Evolutionary conservation across 2,113 vertebrate species (phyloP), one percentile per base, ranked within the genome.

Genomic region (Caranx ignobilis): DNA sequence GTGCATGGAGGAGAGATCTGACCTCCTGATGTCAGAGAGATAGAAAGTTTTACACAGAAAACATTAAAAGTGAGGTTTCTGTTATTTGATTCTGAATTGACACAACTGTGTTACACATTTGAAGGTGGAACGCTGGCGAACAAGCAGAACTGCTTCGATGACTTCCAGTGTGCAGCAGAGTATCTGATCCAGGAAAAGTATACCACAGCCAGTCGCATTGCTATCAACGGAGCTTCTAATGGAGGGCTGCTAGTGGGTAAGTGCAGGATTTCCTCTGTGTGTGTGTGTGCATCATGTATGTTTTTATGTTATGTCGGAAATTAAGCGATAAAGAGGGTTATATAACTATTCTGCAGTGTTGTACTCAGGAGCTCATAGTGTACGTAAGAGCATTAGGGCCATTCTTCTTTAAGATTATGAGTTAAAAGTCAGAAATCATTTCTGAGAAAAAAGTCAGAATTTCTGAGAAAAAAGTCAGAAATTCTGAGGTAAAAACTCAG

Each of bases 111-210:
- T 62, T 5, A 1, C 75, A 55, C 70, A 32, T 69, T 43, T 81
- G 59, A 48, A 95, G 95, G 83, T 7, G 95, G 95, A 0, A 83
- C 70, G 7, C 77, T 95, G 7, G 93, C 77, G 12, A 95, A 94
- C 71, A 95, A 95, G 79, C 94, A 95, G 89, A 95, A 94, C 21
- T 91, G 94, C 73, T 95, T 95, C 5, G 92, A 95, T 63, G 95
- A 95, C 89, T 95, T 95, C 91, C 94, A 94, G 87, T 82, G 87
- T n/a, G 94, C 95, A 1, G 94, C 94, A 0, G 89, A 95, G 82
- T 95, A 83, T 77, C 87, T 95, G 81, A 92, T 95, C 86, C 83
- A 87, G 75, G 89, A 94, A 56, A 81, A 88, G 1, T 95, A 88
- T 90, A 95, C 94, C 67, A 78, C 82, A 2, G 70, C 92, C 72